phyloP scores from a whole-genome alignment of 2,888 invertebrate genomes.

The Cryptops parisi region DNA sequence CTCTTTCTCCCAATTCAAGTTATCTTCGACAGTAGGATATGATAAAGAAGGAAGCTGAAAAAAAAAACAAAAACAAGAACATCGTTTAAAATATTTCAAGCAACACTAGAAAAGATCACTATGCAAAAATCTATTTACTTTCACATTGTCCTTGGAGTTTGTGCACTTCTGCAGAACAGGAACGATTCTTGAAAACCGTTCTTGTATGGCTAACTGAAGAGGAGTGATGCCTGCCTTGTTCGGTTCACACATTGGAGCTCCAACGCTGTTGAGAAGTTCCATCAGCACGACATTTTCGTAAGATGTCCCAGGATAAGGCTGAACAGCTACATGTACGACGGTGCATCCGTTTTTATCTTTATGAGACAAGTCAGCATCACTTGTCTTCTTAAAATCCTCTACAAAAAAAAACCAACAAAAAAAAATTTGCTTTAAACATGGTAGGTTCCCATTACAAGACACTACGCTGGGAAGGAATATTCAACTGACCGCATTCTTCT shows the following conservation, averaged over 20 bases:
- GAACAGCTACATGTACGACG: conserved; percentile 31
- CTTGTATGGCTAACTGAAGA: conserved; percentile 20
- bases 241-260: conserved; percentile 26
- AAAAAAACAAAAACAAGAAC: neutral
- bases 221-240: conserved; percentile 26
- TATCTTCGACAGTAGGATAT: conserved; percentile 11
- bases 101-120: neutral
- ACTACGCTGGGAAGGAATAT: too few species aligned
- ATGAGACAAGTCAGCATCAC: conserved; percentile 25
- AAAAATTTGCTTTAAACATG: neutral
- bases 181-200: conserved; percentile 18
- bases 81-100: neutral
- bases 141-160: neutral
- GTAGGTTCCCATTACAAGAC: neutral
- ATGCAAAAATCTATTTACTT: neutral
- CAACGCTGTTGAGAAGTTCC: conserved; percentile 26
- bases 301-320: conserved; percentile 29
- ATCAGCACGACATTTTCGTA: conserved; percentile 31
- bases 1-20: conserved; percentile 12
- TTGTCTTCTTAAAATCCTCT: conserved; percentile 22
- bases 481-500: too few species aligned
- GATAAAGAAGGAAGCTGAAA: conserved; percentile 5
- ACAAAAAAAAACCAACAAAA: neutral
- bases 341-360: conserved; percentile 30
- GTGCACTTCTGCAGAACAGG: conserved; percentile 18